Evolutionary conservation across 2,797 vertebrate genomes (phyloP).

Genomic region (Bovichtus variegatus): DNA sequence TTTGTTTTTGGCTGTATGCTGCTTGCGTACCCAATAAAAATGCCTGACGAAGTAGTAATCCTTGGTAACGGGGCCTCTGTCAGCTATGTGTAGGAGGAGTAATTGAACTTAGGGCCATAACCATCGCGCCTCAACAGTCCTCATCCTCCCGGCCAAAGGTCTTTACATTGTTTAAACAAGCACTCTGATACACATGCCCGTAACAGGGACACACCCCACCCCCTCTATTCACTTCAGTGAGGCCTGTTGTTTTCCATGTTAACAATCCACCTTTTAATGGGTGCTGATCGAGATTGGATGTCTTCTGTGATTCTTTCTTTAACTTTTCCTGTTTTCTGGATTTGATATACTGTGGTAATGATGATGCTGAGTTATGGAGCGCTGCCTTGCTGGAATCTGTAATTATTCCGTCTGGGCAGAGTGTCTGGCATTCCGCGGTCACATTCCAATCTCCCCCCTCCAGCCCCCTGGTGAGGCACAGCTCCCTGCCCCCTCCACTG

Average conservation of each 20-base stretch:
- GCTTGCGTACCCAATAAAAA: slow-evolving; percentile 54
- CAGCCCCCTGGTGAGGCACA: slow-evolving; percentile 72
- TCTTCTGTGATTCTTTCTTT: not conserved
- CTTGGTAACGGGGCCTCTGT: slow-evolving; percentile 34
- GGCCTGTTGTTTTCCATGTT: slow-evolving; percentile 33
- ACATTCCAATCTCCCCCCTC: slow-evolving; percentile 83
- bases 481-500: slow-evolving; percentile 69
- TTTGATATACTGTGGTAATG: slow-evolving; percentile 79
- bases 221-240: slow-evolving; percentile 35
- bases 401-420: slow-evolving; percentile 86
- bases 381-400: slow-evolving; percentile 79
- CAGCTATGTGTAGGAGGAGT: slow-evolving; percentile 46
- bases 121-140: slow-evolving; percentile 41
- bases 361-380: slow-evolving; percentile 67
- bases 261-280: not conserved
- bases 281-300: not conserved
- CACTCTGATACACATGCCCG: slow-evolving; percentile 38
- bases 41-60: slow-evolving; percentile 42
- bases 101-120: slow-evolving; percentile 53
- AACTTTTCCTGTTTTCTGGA: slow-evolving; percentile 32
- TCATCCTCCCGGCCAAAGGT: slow-evolving; percentile 74
- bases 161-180: slow-evolving; percentile 75
- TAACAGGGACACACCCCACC: slow-evolving; percentile 44
- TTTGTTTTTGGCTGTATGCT: slow-evolving; percentile 23
- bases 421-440: slow-evolving; percentile 88